phyloP scores from a whole-genome alignment of 2,888 invertebrate genomes.

The Entomobrya proxima region DNA sequence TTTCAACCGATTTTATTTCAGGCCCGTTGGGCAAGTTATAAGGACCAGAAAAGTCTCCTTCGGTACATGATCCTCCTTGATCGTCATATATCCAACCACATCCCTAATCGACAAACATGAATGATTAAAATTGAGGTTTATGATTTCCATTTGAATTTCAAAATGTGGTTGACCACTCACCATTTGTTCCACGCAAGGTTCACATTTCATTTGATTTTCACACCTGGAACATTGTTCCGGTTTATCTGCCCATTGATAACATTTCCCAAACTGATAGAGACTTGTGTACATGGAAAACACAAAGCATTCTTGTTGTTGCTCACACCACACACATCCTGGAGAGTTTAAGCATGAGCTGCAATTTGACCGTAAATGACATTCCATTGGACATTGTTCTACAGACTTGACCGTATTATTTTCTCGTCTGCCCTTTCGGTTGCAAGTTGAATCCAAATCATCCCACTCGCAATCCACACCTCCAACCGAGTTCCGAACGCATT shows the following conservation, averaged over 20 bases:
- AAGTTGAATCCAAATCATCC: conserved; percentile 92
- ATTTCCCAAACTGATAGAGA: conserved; percentile 94
- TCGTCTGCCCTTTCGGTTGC: conserved; percentile 85
- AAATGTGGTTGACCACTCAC: too few relatives aligned
- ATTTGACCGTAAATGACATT: conserved; percentile 86
- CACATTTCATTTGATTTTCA: conserved; percentile 80
- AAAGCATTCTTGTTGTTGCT: conserved; percentile 92
- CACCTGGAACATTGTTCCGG: conserved; percentile 88
- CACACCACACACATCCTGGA: conserved; percentile 96
- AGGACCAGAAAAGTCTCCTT: conserved; percentile 90
- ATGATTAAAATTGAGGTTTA: background rate
- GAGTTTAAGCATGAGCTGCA: conserved; percentile 91
- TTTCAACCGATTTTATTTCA: conserved; percentile 1
- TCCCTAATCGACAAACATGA: conserved; percentile 81
- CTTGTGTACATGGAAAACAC: conserved; percentile 97
- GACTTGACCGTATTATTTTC: conserved; percentile 80
- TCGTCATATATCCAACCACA: conserved; percentile 99
- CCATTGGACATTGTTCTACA: conserved; percentile 85
- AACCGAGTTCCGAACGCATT: conserved; percentile 82
- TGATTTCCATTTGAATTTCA: too few relatives aligned
- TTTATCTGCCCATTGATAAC: conserved; percentile 94
- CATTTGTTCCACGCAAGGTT: conserved; percentile 70
- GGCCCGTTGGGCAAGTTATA: conserved; percentile 76
- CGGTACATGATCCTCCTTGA: conserved; percentile 89
- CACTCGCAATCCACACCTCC: conserved; percentile 88